These are phyloP conservation scores for Ptilodon capucinus DNA, from an alignment of 2,888 invertebrate genomes.

Conservation along the genomic window DNA sequence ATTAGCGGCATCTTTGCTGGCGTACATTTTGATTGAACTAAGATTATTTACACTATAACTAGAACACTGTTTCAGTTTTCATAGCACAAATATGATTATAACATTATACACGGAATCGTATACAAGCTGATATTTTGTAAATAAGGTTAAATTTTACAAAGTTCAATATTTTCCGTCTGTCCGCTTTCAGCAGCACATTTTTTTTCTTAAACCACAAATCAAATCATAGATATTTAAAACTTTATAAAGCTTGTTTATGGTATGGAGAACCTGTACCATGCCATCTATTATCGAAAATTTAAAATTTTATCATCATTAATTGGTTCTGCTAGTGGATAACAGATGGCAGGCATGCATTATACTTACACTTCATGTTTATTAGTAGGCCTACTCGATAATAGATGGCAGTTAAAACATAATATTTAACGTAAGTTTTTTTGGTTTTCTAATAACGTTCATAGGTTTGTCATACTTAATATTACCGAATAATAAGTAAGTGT, in stretches of 20 bases:
- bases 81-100: slow-evolving; percentile 13
- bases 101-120: slow-evolving; percentile 10
- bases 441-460: no score
- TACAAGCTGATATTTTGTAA: background rate
- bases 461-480: no score
- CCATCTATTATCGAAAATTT: background rate
- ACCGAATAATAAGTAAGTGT: no score
- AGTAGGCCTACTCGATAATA: no score
- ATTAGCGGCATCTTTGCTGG: slow-evolving; percentile 84
- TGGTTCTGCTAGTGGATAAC: slow-evolving; percentile 12
- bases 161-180: slow-evolving; percentile 9
- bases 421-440: no score
- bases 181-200: slow-evolving; percentile 22
- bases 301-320: background rate
- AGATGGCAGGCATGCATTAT: slow-evolving; percentile 31
- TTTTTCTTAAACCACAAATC: slow-evolving; percentile 2
- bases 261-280: background rate
- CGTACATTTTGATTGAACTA: slow-evolving; percentile 70
- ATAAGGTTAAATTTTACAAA: slow-evolving; percentile 8
- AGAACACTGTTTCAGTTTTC: slow-evolving; percentile 8
- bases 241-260: background rate
- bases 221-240: background rate
- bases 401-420: no score
- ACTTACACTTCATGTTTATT: no score
- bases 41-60: slow-evolving; percentile 19